These are phyloP conservation scores for Corythaixoides concolor DNA, from an alignment of 2,113 vertebrate genomes.

Conservation along the genomic window DNA sequence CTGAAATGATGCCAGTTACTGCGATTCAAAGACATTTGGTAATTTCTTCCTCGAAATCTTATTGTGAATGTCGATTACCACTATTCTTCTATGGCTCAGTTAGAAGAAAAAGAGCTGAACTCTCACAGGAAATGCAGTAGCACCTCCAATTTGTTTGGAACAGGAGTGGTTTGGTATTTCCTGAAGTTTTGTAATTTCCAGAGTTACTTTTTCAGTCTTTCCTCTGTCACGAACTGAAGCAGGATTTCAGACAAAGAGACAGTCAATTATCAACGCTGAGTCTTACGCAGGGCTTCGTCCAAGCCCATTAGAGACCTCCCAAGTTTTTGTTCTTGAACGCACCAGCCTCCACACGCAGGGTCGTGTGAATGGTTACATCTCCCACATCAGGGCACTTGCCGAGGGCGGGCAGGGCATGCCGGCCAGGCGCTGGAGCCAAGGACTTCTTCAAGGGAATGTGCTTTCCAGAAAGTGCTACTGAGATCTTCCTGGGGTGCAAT, in stretches of 20 bases:
- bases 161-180: not conserved
- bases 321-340: slow-evolving; percentile 2
- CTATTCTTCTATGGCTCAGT: not conserved
- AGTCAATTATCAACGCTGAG: not conserved
- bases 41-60: not conserved
- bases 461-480: not conserved
- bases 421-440: not conserved
- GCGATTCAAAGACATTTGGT: not conserved
- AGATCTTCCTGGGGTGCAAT: not conserved
- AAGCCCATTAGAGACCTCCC: slow-evolving; percentile 54
- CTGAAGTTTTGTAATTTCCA: not conserved
- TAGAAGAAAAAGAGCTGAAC: not conserved
- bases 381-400: not conserved
- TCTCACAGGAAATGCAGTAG: not conserved
- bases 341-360: not conserved
- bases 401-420: not conserved
- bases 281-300: not conserved
- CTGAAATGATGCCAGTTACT: not conserved
- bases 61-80: not conserved
- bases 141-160: not conserved
- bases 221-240: not conserved
- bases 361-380: not conserved
- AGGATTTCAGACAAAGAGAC: not conserved
- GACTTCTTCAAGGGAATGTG: not conserved
- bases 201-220: not conserved